These are phyloP conservation scores for Sapayoa aenigma DNA, from an alignment of 2,113 vertebrate genomes.

Conservation along the genomic window DNA sequence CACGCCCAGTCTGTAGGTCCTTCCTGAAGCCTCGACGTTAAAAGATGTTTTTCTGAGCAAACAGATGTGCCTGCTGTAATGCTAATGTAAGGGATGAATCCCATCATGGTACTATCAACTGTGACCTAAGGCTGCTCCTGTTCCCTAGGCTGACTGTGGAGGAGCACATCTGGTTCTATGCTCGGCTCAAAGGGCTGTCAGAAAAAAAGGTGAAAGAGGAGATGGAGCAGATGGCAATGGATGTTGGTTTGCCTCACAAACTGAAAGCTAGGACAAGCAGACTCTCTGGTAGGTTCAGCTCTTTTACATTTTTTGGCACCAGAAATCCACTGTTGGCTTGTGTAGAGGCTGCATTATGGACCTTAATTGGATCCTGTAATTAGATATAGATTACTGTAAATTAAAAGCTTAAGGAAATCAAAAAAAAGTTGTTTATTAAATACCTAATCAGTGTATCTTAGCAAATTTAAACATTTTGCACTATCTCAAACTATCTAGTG, in stretches of 20 bases:
- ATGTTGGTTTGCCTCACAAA: constrained; percentile 92
- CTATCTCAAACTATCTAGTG: neutral
- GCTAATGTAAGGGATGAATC: neutral
- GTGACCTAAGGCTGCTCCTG: neutral
- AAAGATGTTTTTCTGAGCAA: neutral
- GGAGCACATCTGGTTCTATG: constrained; percentile 99
- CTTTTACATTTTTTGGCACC: neutral
- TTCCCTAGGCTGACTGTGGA: constrained; percentile 90
- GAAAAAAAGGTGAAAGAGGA: constrained; percentile 87
- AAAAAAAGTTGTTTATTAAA: neutral
- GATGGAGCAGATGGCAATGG: constrained; percentile 88
- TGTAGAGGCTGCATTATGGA: neutral
- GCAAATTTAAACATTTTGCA: neutral
- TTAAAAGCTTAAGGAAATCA: neutral
- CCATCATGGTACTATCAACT: neutral
- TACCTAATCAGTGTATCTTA: neutral
- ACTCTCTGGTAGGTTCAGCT: constrained; percentile 83
- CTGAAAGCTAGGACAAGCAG: constrained; percentile 83
- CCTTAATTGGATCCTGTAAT: neutral
- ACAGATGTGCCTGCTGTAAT: neutral
- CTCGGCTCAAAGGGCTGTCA: constrained; percentile 88
- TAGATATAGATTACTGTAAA: neutral
- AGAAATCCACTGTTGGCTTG: neutral
- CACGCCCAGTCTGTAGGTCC: neutral
- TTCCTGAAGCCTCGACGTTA: neutral